Evolutionary conservation across 2,113 vertebrate genomes (phyloP), one percentile per base, ranked within the genome.

Genomic region (Alosa alosa): DNA sequence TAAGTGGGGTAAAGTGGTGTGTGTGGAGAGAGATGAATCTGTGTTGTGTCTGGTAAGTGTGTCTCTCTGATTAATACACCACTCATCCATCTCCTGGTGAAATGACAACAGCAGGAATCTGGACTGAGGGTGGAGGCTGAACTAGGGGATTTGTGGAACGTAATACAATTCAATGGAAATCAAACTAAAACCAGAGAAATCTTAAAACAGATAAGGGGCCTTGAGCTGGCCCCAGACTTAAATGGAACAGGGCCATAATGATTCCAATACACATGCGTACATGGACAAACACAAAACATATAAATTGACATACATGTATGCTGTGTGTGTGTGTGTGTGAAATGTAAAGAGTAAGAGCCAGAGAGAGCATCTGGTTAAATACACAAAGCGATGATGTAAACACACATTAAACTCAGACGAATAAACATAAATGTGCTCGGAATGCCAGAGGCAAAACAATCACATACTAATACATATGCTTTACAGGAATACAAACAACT

Each of bases 11-110:
- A 68, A 31, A 31, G 64, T 68, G 25, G 64, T 68, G 64, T 25
- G 64, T 31, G 64, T 68, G 25, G n/a, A 68, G n/a, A 25, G 64
- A 68, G 22, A 68, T 68, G 64, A 25, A 68, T 68, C 47, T n/a
- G 46, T 36, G 57, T 57, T 78, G 10, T 31, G 31, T 31, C 31
- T 31, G 31, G 31, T 31, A 85, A 90, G 90, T 90, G 88, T 88
- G 85, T 78, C 87, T 83, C 84, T 86, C 85, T 93, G 91, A 94
- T 94, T 92, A 92, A 93, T 93, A 50, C 36, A 87, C 82, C 46
- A 47, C 47, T 86, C 91, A 90, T 92, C 88, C 82, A 88, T 92
- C 90, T 90, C 89, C 84, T 84, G 52, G n/a, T 25, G 9, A 68
- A 68, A 10, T 68, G 64, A 68, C 64, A 68, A 25, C 1, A 9